These are phyloP conservation scores for Bombus pascuorum DNA, from an alignment of 1,140 invertebrate species.

Conservation along the genomic window DNA sequence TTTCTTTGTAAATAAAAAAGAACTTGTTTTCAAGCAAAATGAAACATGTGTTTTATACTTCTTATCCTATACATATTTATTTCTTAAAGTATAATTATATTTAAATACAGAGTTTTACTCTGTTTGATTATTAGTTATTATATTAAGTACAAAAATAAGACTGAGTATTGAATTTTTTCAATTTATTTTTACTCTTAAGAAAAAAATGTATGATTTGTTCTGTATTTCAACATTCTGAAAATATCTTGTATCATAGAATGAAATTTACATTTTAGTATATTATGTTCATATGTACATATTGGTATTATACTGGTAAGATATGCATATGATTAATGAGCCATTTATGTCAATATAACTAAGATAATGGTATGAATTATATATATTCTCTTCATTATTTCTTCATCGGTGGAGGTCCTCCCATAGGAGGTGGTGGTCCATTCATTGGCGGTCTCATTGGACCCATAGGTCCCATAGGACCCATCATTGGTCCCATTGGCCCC, in stretches of 20 bases:
- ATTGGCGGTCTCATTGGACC: slow-evolving; percentile 84
- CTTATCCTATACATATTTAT: neutral
- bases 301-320: neutral
- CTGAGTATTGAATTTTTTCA: neutral
- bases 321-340: neutral
- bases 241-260: neutral
- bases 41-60: neutral
- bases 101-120: neutral
- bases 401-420: slow-evolving; percentile 79
- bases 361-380: neutral
- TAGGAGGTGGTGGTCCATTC: slow-evolving; percentile 85
- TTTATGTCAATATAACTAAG: neutral
- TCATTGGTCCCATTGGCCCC: slow-evolving; percentile 88
- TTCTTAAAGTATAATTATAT: neutral
- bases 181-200: neutral
- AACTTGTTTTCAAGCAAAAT: neutral
- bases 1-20: slow-evolving; percentile 24
- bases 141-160: neutral
- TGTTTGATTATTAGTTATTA: neutral
- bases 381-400: slow-evolving; percentile 80
- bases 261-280: neutral
- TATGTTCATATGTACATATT: neutral
- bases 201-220: neutral
- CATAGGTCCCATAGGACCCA: slow-evolving; percentile 88
- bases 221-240: neutral